Evolutionary conservation across 92 coral and sea anemone genomes (phyloP).

Genomic region (Pocillopora grandis): DNA sequence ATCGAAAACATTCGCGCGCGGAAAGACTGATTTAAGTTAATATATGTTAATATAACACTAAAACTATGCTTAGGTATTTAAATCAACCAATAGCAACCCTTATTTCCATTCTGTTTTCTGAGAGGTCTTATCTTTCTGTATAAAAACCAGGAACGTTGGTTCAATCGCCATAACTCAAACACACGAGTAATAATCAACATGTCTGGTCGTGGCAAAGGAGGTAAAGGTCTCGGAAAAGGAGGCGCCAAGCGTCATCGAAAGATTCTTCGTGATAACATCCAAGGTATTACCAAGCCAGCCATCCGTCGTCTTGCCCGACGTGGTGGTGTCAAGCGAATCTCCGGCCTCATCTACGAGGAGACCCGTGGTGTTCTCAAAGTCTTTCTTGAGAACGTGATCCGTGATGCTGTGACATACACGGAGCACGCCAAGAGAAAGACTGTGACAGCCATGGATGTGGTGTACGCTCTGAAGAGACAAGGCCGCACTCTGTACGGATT

Average conservation of each 20-base stretch:
- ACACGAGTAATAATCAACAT: not conserved
- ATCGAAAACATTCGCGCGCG: no score
- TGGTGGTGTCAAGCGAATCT: conserved; percentile 94
- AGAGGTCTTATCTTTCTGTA: no score
- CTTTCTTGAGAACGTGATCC: conserved; percentile 94
- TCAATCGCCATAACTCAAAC: no score
- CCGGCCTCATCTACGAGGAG: conserved; percentile 94
- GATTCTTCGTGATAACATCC: conserved; percentile 95
- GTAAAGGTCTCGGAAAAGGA: conserved; percentile 96
- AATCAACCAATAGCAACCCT: no score
- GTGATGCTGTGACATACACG: conserved; percentile 94
- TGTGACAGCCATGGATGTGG: conserved; percentile 97
- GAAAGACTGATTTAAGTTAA: no score
- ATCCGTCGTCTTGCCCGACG: conserved; percentile 97
- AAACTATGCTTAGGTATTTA: no score
- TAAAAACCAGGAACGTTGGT: no score
- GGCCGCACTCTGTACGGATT: conserved; percentile 93
- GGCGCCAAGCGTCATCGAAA: conserved; percentile 98
- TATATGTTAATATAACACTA: no score
- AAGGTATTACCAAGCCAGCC: conserved; percentile 94
- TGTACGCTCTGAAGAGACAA: conserved; percentile 93
- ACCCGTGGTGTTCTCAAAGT: conserved; percentile 96
- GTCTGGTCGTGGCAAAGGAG: conserved; percentile 95
- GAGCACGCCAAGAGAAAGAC: conserved; percentile 97
- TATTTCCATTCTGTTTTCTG: no score